phyloP scores from a whole-genome alignment of 2,113 vertebrate genomes.

The Apteryx mantelli region DNA sequence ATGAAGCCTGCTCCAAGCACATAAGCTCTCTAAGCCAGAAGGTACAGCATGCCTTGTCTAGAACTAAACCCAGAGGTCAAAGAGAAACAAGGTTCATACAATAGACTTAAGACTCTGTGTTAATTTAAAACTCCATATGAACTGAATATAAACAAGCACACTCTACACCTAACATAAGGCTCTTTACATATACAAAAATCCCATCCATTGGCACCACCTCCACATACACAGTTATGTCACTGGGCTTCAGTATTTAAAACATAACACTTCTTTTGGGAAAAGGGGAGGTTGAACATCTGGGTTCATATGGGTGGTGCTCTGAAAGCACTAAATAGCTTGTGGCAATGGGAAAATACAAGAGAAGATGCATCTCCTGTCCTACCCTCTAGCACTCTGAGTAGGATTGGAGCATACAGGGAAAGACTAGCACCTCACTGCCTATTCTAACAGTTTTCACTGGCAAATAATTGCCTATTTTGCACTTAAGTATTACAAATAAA shows the following conservation, averaged over 20 bases:
- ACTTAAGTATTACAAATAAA: not conserved
- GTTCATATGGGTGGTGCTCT: fast-evolving
- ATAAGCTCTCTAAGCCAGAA: not conserved
- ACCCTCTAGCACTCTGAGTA: not conserved
- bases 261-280: not conserved
- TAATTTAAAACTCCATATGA: not conserved
- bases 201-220: not conserved
- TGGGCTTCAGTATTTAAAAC: not conserved
- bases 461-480: conserved; percentile 9
- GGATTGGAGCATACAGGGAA: not conserved
- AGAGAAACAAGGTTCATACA: not conserved
- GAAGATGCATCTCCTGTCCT: not conserved
- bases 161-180: not conserved
- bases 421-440: not conserved
- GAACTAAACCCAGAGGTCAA: not conserved
- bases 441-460: not conserved
- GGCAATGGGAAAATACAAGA: not conserved
- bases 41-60: not conserved
- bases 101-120: not conserved
- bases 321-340: not conserved
- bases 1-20: not conserved
- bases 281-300: not conserved
- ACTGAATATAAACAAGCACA: not conserved
- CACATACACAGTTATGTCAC: not conserved
- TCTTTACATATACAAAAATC: not conserved